phyloP scores from a whole-genome alignment of 2,113 vertebrate species.

The Amphiprion percula region DNA sequence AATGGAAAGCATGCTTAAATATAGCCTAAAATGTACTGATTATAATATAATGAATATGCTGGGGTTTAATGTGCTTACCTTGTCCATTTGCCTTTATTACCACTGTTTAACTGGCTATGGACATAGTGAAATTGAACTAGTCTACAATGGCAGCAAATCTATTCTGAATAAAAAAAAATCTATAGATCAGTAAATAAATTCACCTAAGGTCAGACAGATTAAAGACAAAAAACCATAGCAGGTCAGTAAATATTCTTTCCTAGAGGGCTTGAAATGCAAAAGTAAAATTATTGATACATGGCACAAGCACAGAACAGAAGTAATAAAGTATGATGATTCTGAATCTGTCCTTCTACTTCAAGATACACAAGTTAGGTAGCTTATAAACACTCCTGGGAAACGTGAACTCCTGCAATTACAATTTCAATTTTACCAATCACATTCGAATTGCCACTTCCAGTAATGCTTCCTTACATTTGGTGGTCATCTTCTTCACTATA shows the following conservation, averaged over 20 bases:
- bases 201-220: neutral
- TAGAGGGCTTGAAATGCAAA: conserved; percentile 22
- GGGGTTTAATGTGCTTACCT: conserved; percentile 33
- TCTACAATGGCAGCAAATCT: too few species aligned
- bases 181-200: conserved; percentile 35
- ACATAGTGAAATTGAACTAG: neutral
- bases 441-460: neutral
- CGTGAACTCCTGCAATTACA: neutral
- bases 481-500: neutral
- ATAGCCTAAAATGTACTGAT: conserved; percentile 59
- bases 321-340: neutral
- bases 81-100: conserved; percentile 19
- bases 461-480: too few species aligned
- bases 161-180: conserved; percentile 9
- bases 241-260: conserved; percentile 13
- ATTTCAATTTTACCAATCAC: too few species aligned
- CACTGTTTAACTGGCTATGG: too few species aligned
- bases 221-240: conserved; percentile 36
- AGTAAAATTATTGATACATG: conserved; percentile 3
- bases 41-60: conserved; percentile 51
- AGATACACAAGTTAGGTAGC: neutral
- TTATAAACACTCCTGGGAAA: neutral
- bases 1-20: conserved; percentile 60
- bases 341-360: neutral
- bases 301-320: neutral